Evolutionary conservation across 2,888 invertebrate species (phyloP).

Genomic region (Eupithecia dodoneata): DNA sequence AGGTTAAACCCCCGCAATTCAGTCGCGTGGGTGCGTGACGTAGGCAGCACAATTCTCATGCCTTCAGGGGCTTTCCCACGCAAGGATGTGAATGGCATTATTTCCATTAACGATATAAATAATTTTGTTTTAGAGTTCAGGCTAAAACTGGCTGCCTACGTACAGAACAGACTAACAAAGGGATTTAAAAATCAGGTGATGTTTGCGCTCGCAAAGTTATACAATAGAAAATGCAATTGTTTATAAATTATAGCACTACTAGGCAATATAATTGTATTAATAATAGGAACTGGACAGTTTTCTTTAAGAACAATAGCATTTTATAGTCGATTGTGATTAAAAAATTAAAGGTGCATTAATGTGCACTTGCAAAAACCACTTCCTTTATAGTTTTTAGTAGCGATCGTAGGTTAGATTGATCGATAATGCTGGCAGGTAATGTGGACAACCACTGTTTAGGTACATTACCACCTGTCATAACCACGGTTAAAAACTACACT

Average conservation of each 20-base stretch:
- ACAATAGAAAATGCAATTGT: background rate
- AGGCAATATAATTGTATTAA: background rate
- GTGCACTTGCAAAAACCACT: background rate
- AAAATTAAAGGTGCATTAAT: background rate
- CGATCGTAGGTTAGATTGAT: background rate
- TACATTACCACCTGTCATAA: slow-evolving; percentile 12
- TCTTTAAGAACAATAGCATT: background rate
- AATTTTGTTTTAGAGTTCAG: background rate
- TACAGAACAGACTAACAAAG: background rate
- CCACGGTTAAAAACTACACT: slow-evolving; percentile 4
- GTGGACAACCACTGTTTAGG: background rate
- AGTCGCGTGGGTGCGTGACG: slow-evolving; percentile 10
- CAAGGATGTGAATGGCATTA: slow-evolving; percentile 11
- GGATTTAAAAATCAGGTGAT: slow-evolving; percentile 2
- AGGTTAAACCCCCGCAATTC: background rate
- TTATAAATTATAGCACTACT: background rate
- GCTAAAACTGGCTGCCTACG: background rate
- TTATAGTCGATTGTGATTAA: background rate
- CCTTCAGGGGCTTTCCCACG: slow-evolving; percentile 28
- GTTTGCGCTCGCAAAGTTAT: background rate
- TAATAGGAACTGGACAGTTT: background rate
- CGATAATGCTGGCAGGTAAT: slow-evolving; percentile 5
- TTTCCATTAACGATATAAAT: slow-evolving; percentile 3
- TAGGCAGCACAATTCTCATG: slow-evolving; percentile 5
- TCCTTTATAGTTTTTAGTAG: slow-evolving; percentile 1